These are phyloP conservation scores for Scaptomyza reducta DNA, from an alignment of 2,888 invertebrate species.

Conservation along the genomic window DNA sequence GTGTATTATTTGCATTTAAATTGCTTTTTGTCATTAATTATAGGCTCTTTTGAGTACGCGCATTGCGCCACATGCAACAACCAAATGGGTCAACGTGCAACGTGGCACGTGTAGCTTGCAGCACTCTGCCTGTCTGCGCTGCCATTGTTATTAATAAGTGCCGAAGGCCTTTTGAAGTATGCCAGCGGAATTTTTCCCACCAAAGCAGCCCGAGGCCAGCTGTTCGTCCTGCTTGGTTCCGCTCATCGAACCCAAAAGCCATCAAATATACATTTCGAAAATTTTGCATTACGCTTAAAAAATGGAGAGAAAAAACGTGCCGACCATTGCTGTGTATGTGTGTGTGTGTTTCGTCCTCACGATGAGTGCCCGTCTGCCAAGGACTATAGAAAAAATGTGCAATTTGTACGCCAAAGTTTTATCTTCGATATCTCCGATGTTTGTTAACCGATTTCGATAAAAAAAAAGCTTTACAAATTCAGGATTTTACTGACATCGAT, in stretches of 20 bases:
- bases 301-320: background rate
- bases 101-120: constrained; percentile 12
- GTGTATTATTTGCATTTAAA: constrained; percentile 54
- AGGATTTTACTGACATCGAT: too few relatives aligned
- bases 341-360: background rate
- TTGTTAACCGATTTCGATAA: too few relatives aligned
- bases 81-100: constrained; percentile 5
- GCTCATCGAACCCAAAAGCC: constrained; percentile 42
- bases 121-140: background rate
- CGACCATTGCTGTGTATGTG: constrained; percentile 5
- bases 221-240: background rate
- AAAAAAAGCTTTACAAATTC: too few relatives aligned
- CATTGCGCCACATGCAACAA: constrained; percentile 14
- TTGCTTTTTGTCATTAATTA: constrained; percentile 45
- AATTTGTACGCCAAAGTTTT: background rate
- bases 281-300: constrained; percentile 25
- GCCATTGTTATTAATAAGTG: constrained; percentile 48
- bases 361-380: background rate
- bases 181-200: constrained; percentile 28
- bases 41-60: constrained; percentile 42
- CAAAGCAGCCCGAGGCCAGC: background rate
- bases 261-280: constrained; percentile 51
- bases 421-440: too few relatives aligned
- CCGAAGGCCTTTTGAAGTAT: constrained; percentile 46
- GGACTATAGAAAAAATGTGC: background rate